A percentile compares a stretch with the other conserved stretches of the same genome.
phyloP scores from a whole-genome alignment of 2,797 vertebrate genomes.

The Phrynocephalus guinanensis region DNA sequence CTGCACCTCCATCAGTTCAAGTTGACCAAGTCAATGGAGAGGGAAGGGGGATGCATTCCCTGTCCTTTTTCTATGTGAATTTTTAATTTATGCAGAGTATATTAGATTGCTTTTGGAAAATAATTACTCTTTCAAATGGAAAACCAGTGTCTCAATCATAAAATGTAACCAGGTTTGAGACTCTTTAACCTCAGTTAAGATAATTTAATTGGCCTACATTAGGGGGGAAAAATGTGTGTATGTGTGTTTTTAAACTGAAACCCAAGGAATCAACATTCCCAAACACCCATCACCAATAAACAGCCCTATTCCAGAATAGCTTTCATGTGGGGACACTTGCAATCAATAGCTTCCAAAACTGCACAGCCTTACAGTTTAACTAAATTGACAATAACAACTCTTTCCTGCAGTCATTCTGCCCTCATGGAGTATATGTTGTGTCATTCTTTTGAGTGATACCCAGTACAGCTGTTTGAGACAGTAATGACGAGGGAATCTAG shows the following conservation, averaged over 20 bases:
- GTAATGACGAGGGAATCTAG: not conserved
- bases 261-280: not conserved
- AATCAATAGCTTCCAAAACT: rapidly evolving
- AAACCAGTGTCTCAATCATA: conserved; percentile 37
- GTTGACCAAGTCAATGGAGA: too few relatives aligned
- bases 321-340: conserved; percentile 5
- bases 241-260: not conserved
- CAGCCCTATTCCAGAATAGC: not conserved
- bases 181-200: not conserved
- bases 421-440: not conserved
- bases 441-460: not conserved
- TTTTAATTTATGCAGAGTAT: not conserved
- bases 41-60: not conserved
- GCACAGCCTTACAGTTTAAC: rapidly evolving
- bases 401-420: not conserved
- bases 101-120: not conserved
- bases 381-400: conserved; percentile 3
- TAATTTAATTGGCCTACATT: not conserved
- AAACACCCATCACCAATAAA: not conserved
- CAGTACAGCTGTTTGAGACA: conserved; percentile 24
- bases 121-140: conserved; percentile 24
- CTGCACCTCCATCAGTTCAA: too few relatives aligned
- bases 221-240: not conserved
- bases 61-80: not conserved
- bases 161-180: not conserved